These are phyloP conservation scores for Drosophila lowei DNA, from an alignment of 1,140 invertebrate species.

Conservation along the genomic window DNA sequence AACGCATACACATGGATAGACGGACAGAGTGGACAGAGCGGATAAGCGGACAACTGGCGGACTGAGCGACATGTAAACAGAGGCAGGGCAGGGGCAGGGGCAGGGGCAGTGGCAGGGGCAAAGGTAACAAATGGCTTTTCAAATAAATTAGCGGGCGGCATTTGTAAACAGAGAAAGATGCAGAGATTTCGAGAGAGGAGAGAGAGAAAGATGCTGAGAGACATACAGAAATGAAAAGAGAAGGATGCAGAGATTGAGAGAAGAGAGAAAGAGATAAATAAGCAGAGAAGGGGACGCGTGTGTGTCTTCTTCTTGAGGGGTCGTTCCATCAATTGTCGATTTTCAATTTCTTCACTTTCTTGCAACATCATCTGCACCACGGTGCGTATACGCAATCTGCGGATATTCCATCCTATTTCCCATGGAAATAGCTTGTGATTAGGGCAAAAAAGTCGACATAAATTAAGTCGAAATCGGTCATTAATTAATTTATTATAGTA, in stretches of 20 bases:
- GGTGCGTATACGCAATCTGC: no score
- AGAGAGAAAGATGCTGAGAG: not conserved
- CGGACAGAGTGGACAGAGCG: not conserved
- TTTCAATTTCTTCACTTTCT: no score
- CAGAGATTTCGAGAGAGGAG: not conserved
- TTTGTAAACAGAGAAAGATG: conserved; percentile 66
- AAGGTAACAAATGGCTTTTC: conserved; percentile 81
- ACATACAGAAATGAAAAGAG: not conserved
- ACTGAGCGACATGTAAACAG: conserved; percentile 63
- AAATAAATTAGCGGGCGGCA: conserved; percentile 74
- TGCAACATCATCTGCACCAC: no score
- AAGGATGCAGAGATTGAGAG: not conserved
- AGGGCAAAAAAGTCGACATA: no score
- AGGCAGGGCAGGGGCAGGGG: conserved; percentile 10
- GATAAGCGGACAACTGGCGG: not conserved
- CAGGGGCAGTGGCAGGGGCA: conserved; percentile 28
- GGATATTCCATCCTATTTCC: no score
- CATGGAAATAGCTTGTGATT: no score
- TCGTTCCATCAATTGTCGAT: no score
- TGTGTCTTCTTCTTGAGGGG: not conserved
- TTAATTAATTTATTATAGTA: no score
- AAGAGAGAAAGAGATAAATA: conserved; percentile 9
- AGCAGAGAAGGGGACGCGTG: conserved; percentile 1
- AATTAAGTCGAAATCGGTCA: no score
- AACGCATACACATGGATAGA: conserved; percentile 16